phyloP scores from a whole-genome alignment of 2,888 invertebrate species.

The Chrysolina haemoptera region DNA sequence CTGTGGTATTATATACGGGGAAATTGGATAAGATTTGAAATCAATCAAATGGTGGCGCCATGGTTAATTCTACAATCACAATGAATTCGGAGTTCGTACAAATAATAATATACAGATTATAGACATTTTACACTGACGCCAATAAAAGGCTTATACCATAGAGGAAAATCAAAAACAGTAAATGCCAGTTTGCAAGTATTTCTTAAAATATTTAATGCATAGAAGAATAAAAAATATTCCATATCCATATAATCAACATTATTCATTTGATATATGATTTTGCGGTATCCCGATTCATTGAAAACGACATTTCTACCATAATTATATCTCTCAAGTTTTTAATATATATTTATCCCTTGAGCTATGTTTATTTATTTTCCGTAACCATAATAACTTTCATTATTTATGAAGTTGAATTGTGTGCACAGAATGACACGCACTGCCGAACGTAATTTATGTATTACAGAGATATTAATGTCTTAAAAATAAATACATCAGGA shows the following conservation, averaged over 20 bases:
- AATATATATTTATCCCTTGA: neutral
- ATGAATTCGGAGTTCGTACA: neutral
- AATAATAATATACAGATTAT: too few species aligned
- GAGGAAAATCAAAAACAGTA: too few species aligned
- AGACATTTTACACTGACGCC: too few species aligned
- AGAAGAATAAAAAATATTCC: too few species aligned
- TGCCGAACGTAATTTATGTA: neutral
- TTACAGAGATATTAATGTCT: neutral
- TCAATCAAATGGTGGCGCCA: slow-evolving; percentile 12
- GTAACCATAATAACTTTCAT: neutral
- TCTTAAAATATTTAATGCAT: too few species aligned
- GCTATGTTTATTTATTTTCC: neutral
- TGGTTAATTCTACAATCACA: neutral
- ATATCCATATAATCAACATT: too few species aligned
- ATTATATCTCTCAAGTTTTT: too few species aligned
- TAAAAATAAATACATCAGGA: slow-evolving; percentile 14
- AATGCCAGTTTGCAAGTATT: too few species aligned
- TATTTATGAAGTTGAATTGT: slow-evolving; percentile 1
- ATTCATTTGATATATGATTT: too few species aligned
- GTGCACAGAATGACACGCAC: neutral
- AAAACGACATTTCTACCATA: too few species aligned
- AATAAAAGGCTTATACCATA: too few species aligned
- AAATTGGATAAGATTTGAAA: neutral
- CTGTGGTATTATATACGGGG: neutral
- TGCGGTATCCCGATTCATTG: too few species aligned